Percentiles rank a stretch among this genome's conserved stretches.
Conservation (phyloP, 2,113 vertebrate genomes). For the Epinephelus cyanopodus region DNA sequence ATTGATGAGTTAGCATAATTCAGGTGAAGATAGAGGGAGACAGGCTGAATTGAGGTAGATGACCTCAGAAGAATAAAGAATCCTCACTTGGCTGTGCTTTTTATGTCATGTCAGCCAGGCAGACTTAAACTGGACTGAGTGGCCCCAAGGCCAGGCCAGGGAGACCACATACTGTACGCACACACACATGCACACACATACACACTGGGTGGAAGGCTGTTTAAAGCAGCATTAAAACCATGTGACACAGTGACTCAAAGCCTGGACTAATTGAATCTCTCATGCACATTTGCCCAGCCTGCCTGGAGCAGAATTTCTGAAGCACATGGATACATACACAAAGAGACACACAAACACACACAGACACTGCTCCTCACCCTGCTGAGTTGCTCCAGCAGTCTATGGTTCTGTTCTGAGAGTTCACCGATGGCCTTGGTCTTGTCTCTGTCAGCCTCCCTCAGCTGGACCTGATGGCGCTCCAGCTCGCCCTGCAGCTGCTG, state of each 20-base stretch:
- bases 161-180: slow-evolving; percentile 14
- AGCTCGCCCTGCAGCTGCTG: slow-evolving; percentile 94
- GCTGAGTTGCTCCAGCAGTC: slow-evolving; percentile 96
- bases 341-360: slow-evolving; percentile 9
- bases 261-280: slow-evolving; percentile 54
- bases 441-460: slow-evolving; percentile 92
- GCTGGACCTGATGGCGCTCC: slow-evolving; percentile 93
- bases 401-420: slow-evolving; percentile 98
- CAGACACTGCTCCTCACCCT: slow-evolving; percentile 86
- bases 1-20: slow-evolving; percentile 70
- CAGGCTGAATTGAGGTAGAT: neutral
- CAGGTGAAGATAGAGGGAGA: slow-evolving; percentile 32
- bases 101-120: slow-evolving; percentile 42
- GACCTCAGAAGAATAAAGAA: slow-evolving; percentile 15
- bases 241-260: slow-evolving; percentile 53
- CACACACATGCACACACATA: slow-evolving; percentile 10
- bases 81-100: slow-evolving; percentile 52
- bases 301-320: slow-evolving; percentile 31
- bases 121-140: slow-evolving; percentile 43
- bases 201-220: slow-evolving; percentile 13
- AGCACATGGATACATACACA: slow-evolving; percentile 15
- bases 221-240: slow-evolving; percentile 52
- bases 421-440: slow-evolving; percentile 92
- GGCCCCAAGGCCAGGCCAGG: slow-evolving; percentile 3
- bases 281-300: neutral